Evolutionary conservation across 2,113 vertebrate genomes (phyloP), one percentile per base, ranked within the genome.

Genomic region (Megaleporinus macrocephalus): DNA sequence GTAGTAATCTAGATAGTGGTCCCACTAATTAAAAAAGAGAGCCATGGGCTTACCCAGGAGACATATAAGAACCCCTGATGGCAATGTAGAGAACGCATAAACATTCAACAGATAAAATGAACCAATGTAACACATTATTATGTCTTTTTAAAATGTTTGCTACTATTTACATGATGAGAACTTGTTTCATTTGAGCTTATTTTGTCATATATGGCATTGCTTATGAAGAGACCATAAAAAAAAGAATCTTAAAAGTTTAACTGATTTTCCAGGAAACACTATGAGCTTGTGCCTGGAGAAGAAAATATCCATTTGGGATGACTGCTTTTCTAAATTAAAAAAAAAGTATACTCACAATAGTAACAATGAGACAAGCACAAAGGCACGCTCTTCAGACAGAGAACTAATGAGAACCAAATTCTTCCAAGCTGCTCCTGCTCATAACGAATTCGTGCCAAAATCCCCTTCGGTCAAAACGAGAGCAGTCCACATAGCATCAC

Each of bases 11-110:
- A 71, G 89, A 84, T 87, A 92, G 88, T 91, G 89, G 88, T 87
- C 84, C 66, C 86, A 92, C 85, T 93, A 90, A 93, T 90, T 85
- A 88, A 88, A 85, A 70, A 80, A 90, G 86, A 88, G 83, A 93
- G 91, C 86, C 87, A 87, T 83, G 76, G 84, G 87, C 84, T 89
- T 80, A 85, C 90, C 86, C 90, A 53, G 61, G 90, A 91, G 91
- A 91, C 87, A 85, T 87, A 84, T 89, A 90, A 89, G 76, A 91
- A 83, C 76, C 88, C 78, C 47, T 86, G 83, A 72, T 82, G 83
- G 75, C 80, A 86, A 49, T 70, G 80, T 51, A 41, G 47, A 76
- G 1, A 73, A 22, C 27, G 80, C 41, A 84, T 77, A 71, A 66
- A 33, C 15, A 44, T 30, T 26, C 1, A 29, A 7, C 44, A 41